phyloP scores from a whole-genome alignment of 1,140 invertebrate genomes.

The Drosophila suzukii region DNA sequence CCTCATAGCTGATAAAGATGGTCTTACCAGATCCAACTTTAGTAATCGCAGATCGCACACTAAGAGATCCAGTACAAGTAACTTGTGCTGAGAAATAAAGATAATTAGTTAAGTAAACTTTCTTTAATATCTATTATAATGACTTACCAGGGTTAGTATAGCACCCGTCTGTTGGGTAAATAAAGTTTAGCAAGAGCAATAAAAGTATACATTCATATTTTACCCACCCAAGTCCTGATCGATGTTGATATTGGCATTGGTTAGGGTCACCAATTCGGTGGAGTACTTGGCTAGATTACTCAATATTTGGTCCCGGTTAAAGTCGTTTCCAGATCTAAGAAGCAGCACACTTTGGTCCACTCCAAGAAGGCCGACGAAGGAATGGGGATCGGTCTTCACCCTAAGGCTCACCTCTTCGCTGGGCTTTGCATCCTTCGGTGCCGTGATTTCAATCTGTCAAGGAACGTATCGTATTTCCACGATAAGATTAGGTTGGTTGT shows the following conservation, averaged over 20 bases:
- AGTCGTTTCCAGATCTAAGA: constrained; percentile 88
- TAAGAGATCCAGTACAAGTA: background rate
- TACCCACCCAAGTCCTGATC: constrained; percentile 24
- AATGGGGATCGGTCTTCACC: constrained; percentile 92
- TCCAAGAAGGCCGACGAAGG: constrained; percentile 92
- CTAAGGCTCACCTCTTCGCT: constrained; percentile 90
- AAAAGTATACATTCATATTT: fast-evolving
- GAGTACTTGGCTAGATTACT: constrained; percentile 70
- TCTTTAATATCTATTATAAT: background rate
- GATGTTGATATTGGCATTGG: constrained; percentile 67
- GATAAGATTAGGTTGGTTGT: constrained; percentile 72
- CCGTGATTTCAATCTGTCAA: constrained; percentile 64
- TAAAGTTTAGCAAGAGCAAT: background rate
- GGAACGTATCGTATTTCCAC: constrained; percentile 63
- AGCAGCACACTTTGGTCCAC: constrained; percentile 94
- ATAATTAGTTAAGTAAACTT: background rate
- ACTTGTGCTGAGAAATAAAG: background rate
- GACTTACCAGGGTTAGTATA: background rate
- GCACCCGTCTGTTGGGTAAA: background rate
- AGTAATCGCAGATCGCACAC: no score
- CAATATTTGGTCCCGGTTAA: constrained; percentile 81
- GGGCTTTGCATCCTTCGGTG: constrained; percentile 86
- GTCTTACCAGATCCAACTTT: background rate
- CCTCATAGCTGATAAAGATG: background rate
- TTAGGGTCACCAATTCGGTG: constrained; percentile 68